A percentile compares a stretch with the other conserved stretches of the same genome.
Conservation (phyloP, 1,140 invertebrate species). For the Heliconius melpomene region DNA sequence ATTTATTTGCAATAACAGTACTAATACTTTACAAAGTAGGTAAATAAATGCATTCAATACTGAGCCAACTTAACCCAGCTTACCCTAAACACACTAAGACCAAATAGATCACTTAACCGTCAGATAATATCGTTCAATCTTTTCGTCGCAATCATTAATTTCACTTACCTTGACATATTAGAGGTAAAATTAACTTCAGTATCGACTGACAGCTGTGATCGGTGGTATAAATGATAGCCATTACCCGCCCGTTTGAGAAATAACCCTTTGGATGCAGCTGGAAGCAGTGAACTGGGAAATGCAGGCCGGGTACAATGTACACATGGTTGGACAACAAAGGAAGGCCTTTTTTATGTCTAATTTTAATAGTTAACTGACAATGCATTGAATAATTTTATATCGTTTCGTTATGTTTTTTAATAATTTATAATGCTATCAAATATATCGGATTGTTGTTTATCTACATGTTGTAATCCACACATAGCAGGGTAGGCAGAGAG, state of each 20-base stretch:
- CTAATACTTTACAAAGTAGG: too few species aligned
- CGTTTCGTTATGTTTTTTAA: too few species aligned
- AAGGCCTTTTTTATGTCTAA: not conserved
- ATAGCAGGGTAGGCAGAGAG: too few species aligned
- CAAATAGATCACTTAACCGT: not conserved
- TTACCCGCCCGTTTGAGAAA: constrained; percentile 60
- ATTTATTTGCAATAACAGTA: too few species aligned
- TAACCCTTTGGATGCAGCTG: constrained; percentile 63
- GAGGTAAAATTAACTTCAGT: constrained; percentile 47
- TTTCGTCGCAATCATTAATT: constrained; percentile 14
- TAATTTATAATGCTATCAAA: too few species aligned
- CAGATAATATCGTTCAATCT: not conserved
- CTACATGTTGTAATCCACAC: too few species aligned
- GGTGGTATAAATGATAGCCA: constrained; percentile 59
- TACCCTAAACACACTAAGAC: not conserved
- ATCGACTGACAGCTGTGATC: constrained; percentile 55
- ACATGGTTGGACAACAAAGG: constrained; percentile 17
- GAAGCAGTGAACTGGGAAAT: constrained; percentile 50
- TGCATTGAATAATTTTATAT: not conserved
- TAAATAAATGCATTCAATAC: not conserved
- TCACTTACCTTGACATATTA: constrained; percentile 28
- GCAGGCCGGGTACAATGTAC: constrained; percentile 28
- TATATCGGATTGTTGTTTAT: too few species aligned
- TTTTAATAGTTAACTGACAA: not conserved
- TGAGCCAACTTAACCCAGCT: not conserved